Percentiles rank a stretch among this genome's conserved stretches.
Evolutionary conservation across 2,113 vertebrate species (phyloP).

Genomic region (Cinclus cinclus): DNA sequence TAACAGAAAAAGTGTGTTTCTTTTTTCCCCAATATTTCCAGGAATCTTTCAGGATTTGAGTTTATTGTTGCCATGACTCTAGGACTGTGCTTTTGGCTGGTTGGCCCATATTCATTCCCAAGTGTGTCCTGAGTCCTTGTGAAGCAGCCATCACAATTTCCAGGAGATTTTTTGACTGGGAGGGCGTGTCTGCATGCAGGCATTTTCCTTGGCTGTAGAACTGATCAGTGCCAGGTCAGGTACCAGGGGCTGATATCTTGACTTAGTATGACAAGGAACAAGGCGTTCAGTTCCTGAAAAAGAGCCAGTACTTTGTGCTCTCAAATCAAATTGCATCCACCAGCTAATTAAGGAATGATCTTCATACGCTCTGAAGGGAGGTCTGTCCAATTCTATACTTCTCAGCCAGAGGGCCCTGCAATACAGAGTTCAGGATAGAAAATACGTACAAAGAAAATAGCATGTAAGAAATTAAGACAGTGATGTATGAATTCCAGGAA

Average conservation of each 20-base stretch:
- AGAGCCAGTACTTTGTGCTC: constrained; percentile 1
- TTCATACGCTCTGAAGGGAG: not conserved
- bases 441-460: not conserved
- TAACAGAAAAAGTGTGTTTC: not conserved
- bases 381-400: not conserved
- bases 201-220: not conserved
- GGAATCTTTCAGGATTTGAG: not conserved
- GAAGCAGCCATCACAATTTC: not conserved
- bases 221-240: not conserved
- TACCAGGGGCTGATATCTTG: not conserved
- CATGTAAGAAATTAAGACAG: not conserved
- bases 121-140: not conserved
- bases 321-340: not conserved
- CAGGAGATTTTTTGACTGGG: not conserved
- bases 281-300: not conserved
- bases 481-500: not conserved
- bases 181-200: not conserved
- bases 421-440: not conserved
- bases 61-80: not conserved
- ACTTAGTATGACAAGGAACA: not conserved
- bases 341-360: constrained; percentile 32
- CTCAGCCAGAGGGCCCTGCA: constrained; percentile 41
- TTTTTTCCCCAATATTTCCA: not conserved
- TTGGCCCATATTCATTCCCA: not conserved
- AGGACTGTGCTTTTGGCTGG: not conserved